A percentile compares a stretch with the other conserved stretches of the same genome.
Conservation (phyloP, 1,140 invertebrate species). For the Melipona quadrifasciata region DNA sequence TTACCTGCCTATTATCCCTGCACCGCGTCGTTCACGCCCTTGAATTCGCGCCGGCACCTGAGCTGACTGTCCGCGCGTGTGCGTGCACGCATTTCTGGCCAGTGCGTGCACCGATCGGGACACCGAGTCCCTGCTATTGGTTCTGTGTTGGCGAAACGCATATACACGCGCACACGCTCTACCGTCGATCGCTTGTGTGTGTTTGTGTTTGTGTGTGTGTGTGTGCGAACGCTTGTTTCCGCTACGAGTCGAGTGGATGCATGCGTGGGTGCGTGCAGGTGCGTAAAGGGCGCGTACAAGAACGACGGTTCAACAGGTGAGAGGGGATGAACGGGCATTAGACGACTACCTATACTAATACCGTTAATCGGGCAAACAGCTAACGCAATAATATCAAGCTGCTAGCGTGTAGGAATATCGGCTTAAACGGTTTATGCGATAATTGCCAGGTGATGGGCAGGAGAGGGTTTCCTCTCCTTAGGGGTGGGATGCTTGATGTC, state of each 20-base stretch:
- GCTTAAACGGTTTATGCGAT: constrained; percentile 64
- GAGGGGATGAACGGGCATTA: constrained; percentile 70
- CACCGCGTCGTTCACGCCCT: constrained; percentile 65
- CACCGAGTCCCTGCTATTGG: constrained; percentile 12
- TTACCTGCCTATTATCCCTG: constrained; percentile 74
- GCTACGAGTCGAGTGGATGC: background rate
- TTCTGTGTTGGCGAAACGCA: background rate
- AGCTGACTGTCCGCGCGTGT: constrained; percentile 27
- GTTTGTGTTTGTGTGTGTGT: background rate
- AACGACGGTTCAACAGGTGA: constrained; percentile 77
- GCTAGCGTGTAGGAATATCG: constrained; percentile 40
- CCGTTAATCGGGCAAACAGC: constrained; percentile 71
- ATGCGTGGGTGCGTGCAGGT: constrained; percentile 61
- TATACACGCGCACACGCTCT: background rate
- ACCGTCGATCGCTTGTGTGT: background rate
- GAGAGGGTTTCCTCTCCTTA: constrained; percentile 42
- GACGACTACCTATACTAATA: constrained; percentile 74
- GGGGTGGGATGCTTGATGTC: background rate
- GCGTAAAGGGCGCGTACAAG: constrained; percentile 58
- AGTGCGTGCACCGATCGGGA: constrained; percentile 9
- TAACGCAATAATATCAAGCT: constrained; percentile 72
- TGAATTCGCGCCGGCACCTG: constrained; percentile 55
- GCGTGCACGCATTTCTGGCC: constrained; percentile 13
- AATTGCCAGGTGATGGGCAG: constrained; percentile 71
- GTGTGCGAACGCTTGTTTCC: background rate